phyloP scores from a whole-genome alignment of 2,797 vertebrate species.

The Spheniscus humboldti region DNA sequence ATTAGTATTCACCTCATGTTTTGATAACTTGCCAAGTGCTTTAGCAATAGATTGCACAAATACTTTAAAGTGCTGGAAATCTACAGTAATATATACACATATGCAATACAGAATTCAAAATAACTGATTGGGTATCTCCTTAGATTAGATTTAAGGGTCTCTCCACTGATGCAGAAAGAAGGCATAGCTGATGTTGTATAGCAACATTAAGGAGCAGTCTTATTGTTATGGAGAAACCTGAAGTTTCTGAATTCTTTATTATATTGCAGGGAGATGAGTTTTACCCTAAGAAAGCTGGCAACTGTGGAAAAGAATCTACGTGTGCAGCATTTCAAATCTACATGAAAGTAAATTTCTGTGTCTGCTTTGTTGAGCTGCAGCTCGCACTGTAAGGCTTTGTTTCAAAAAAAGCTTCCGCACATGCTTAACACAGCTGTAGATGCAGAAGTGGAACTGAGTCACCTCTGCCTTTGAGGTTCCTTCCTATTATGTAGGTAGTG shows the following conservation, averaged over 20 bases:
- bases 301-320: background rate
- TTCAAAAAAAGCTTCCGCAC: background rate
- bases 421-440: background rate
- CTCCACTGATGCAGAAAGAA: constrained; percentile 26
- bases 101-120: constrained; percentile 21
- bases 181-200: background rate
- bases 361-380: background rate
- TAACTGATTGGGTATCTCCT: background rate
- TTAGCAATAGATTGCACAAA: constrained; percentile 53
- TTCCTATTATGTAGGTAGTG: background rate
- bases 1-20: constrained; percentile 61
- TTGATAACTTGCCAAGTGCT: constrained; percentile 57
- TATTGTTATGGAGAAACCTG: constrained; percentile 13
- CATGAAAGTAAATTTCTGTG: background rate
- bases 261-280: constrained; percentile 7
- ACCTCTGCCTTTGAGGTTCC: background rate
- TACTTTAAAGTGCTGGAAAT: constrained; percentile 25
- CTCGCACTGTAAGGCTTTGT: background rate
- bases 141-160: constrained; percentile 35
- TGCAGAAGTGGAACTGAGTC: background rate
- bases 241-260: constrained; percentile 35
- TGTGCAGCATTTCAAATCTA: constrained; percentile 33
- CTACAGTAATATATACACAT: background rate
- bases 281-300: constrained; percentile 12
- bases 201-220: background rate